A percentile compares a stretch with the other conserved stretches of the same genome.
These are phyloP conservation scores for Hemithea aestivaria DNA, from an alignment of 2,888 invertebrate genomes.

Conservation along the genomic window DNA sequence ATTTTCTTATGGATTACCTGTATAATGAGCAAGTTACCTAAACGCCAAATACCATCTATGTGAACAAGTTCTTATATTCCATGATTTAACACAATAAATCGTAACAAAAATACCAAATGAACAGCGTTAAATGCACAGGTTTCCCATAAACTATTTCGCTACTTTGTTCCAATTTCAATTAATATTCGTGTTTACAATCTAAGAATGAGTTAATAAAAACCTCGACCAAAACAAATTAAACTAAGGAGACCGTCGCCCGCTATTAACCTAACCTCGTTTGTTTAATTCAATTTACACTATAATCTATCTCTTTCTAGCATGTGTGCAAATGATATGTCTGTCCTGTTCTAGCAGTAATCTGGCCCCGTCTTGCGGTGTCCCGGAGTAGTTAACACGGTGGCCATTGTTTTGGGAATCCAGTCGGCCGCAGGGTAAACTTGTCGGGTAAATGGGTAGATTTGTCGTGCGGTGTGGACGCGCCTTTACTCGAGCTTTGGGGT, in stretches of 20 bases:
- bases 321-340: background rate
- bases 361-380: slow-evolving; percentile 48
- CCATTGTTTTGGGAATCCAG: slow-evolving; percentile 28
- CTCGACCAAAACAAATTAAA: slow-evolving; percentile 23
- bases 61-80: too few relatives aligned
- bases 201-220: background rate
- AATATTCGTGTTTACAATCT: too few relatives aligned
- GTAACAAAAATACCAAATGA: too few relatives aligned
- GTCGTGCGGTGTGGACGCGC: slow-evolving; percentile 17
- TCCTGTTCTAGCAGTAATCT: slow-evolving; percentile 35
- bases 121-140: too few relatives aligned
- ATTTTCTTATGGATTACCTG: too few relatives aligned
- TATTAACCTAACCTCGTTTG: slow-evolving; percentile 43
- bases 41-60: too few relatives aligned
- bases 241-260: slow-evolving; percentile 35
- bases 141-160: too few relatives aligned
- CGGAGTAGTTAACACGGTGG: slow-evolving; percentile 28
- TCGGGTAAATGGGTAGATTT: slow-evolving; percentile 33
- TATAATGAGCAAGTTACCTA: too few relatives aligned
- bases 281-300: slow-evolving; percentile 54
- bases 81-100: too few relatives aligned
- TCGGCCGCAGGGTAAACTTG: slow-evolving; percentile 35
- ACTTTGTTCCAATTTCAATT: too few relatives aligned
- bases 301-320: slow-evolving; percentile 24
- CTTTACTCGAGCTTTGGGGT: background rate